Conservation (phyloP, 2,888 invertebrate species). For the Leucania comma region DNA sequence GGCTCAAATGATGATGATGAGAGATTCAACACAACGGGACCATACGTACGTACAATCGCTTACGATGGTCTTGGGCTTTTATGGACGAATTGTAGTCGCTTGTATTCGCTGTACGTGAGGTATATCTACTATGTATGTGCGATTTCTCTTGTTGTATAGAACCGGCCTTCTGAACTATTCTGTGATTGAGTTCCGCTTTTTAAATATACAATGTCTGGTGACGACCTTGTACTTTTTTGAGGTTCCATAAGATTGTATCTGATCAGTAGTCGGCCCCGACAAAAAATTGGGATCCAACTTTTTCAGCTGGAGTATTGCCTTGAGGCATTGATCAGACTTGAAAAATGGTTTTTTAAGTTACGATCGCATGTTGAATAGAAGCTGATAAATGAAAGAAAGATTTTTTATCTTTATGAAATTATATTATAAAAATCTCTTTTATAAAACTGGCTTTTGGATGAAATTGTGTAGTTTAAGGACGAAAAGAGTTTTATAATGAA, state of each 20-base stretch:
- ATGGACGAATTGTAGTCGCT: background rate
- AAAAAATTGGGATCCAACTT: slow-evolving; percentile 2
- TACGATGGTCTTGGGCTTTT: too few species aligned
- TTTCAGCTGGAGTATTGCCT: background rate
- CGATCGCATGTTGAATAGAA: background rate
- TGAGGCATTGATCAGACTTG: background rate
- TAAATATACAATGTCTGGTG: slow-evolving; percentile 6
- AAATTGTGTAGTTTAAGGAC: too few species aligned
- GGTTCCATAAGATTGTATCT: background rate
- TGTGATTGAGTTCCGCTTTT: background rate
- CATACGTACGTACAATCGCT: background rate
- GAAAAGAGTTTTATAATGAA: background rate
- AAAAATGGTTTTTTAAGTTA: background rate
- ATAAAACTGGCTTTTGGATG: too few species aligned
- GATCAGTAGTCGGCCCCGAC: background rate
- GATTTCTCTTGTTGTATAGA: background rate
- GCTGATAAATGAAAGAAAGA: too few species aligned
- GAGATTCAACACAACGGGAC: too few species aligned
- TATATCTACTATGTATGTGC: background rate
- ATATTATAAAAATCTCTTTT: too few species aligned
- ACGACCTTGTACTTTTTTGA: background rate
- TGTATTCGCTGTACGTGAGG: too few species aligned
- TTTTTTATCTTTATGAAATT: too few species aligned
- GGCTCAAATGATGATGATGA: too few species aligned
- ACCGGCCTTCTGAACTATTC: background rate